A percentile compares a stretch with the other conserved stretches of the same genome.
phyloP scores from a whole-genome alignment of 2,797 vertebrate genomes.

The Coranthus polyacanthus region DNA sequence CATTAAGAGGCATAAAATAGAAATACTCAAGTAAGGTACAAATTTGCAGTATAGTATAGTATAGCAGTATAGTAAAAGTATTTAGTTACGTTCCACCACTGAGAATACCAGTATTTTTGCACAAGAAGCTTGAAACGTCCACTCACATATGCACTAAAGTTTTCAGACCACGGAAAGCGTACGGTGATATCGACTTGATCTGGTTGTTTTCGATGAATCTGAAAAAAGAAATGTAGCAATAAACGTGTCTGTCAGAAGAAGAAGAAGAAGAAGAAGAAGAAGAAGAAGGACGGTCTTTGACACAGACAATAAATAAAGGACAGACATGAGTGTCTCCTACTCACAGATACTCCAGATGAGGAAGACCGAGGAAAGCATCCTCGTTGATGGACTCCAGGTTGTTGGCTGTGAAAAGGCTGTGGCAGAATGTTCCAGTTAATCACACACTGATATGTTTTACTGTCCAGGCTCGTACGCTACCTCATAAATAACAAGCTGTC shows the following conservation, averaged over 20 bases:
- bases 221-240: slow-evolving; percentile 64
- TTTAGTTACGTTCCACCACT: too few relatives aligned
- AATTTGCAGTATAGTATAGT: too few relatives aligned
- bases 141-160: slow-evolving; percentile 98
- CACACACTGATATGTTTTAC: slow-evolving; percentile 23
- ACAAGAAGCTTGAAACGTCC: slow-evolving; percentile 33
- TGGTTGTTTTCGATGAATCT: slow-evolving; percentile 99
- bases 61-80: too few relatives aligned
- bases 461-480: slow-evolving; percentile 4
- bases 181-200: slow-evolving; percentile 94
- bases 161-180: slow-evolving; percentile 95
- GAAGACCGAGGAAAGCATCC: slow-evolving; percentile 96
- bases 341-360: slow-evolving; percentile 99
- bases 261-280: not conserved
- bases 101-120: not conserved
- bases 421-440: slow-evolving; percentile 23
- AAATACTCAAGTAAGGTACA: too few relatives aligned
- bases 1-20: too few relatives aligned
- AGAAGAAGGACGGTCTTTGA: not conserved
- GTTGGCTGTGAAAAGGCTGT: slow-evolving; percentile 96
- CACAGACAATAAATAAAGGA: not conserved
- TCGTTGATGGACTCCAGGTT: slow-evolving; percentile 94
- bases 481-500: slow-evolving; percentile 22
- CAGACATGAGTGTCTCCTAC: slow-evolving; percentile 62
- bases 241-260: slow-evolving; percentile 3